These are phyloP conservation scores for Lanius ludovicianus DNA, from an alignment of 2,113 vertebrate species.

Conservation along the genomic window DNA sequence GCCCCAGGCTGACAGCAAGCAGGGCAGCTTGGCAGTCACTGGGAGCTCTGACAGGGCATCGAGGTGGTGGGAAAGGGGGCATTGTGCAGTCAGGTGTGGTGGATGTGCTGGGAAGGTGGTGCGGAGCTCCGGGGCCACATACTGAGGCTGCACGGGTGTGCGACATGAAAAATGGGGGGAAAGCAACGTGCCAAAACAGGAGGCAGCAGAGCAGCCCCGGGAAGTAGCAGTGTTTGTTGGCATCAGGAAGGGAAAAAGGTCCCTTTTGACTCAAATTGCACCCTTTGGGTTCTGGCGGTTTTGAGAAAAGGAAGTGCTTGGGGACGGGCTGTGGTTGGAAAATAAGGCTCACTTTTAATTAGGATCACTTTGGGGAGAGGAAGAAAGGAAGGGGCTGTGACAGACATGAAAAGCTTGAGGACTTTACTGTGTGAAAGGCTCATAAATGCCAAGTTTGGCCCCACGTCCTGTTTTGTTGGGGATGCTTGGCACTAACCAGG, in stretches of 20 bases:
- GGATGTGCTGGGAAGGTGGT: not conserved
- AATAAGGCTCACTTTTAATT: not conserved
- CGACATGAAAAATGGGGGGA: not conserved
- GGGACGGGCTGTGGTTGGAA: not conserved
- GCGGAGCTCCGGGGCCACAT: fast-evolving
- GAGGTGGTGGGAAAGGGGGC: not conserved
- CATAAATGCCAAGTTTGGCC: not conserved
- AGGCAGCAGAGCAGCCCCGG: not conserved
- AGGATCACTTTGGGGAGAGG: not conserved
- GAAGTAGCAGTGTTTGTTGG: constrained; percentile 1
- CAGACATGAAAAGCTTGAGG: not conserved
- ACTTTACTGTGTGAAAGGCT: not conserved
- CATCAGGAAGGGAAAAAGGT: not conserved
- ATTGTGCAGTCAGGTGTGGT: fast-evolving
- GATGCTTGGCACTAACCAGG: not conserved
- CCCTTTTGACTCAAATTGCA: not conserved
- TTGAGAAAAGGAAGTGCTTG: constrained; percentile 41
- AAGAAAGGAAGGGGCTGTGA: not conserved
- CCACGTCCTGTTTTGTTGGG: fast-evolving
- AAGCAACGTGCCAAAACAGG: not conserved
- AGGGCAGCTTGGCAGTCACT: not conserved
- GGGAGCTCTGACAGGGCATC: fast-evolving
- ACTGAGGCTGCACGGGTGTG: fast-evolving
- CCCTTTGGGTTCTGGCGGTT: not conserved
- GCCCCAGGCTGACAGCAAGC: not conserved